Evolutionary conservation across 2,888 invertebrate species (phyloP).

Genomic region (Coelopa pilipes): DNA sequence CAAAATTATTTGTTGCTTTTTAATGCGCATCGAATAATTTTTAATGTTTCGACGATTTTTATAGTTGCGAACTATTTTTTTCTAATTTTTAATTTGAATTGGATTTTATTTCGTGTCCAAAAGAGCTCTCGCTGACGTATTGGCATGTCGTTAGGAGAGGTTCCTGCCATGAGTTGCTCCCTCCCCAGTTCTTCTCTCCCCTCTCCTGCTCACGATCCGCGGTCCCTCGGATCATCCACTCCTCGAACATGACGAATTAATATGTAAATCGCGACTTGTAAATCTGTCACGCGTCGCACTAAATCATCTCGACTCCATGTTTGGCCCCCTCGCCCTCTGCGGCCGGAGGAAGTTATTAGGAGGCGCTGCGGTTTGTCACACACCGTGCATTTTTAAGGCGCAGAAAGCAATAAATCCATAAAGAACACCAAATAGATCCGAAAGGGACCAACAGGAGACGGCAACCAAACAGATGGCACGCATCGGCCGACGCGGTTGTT

Average conservation of each 20-base stretch:
- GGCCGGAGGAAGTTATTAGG: neutral
- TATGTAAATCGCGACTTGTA: constrained; percentile 59
- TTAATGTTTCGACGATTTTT: neutral
- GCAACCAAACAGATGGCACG: constrained; percentile 19
- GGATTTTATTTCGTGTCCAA: neutral
- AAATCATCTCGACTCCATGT: constrained; percentile 53
- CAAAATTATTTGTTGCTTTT: constrained; percentile 10
- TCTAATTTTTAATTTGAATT: neutral
- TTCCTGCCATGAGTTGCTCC: neutral
- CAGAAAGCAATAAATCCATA: constrained; percentile 23
- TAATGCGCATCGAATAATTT: neutral
- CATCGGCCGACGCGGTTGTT: neutral
- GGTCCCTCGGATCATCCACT: too few relatives aligned
- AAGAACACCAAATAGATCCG: constrained; percentile 23
- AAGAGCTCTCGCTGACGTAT: neutral
- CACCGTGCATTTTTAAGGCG: constrained; percentile 16
- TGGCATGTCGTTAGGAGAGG: neutral
- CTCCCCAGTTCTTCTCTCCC: neutral
- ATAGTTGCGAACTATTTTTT: too few relatives aligned
- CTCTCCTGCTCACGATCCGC: too few relatives aligned
- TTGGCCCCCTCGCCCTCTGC: neutral
- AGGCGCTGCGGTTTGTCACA: constrained; percentile 11
- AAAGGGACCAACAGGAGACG: neutral
- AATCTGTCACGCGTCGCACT: constrained; percentile 64
- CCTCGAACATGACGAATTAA: constrained; percentile 55